phyloP scores from a whole-genome alignment of 2,113 vertebrate species.

The Perognathus longimembris region DNA sequence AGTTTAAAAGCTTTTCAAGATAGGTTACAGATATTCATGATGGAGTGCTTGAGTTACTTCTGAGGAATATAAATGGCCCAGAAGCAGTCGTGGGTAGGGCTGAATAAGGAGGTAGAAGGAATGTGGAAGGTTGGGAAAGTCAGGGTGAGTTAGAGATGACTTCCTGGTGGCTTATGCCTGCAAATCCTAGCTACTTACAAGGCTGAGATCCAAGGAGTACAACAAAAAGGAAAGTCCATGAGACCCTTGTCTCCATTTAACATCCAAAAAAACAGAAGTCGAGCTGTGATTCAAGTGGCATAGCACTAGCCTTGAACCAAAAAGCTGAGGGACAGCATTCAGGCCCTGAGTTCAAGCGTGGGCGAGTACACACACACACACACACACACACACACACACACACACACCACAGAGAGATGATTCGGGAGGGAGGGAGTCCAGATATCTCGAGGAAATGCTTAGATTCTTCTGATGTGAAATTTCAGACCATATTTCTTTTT shows the following conservation, averaged over 20 bases:
- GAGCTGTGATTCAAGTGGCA: too few relatives aligned
- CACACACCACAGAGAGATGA: background rate
- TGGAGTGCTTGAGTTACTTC: background rate
- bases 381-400: too few relatives aligned
- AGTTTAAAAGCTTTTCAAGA: background rate
- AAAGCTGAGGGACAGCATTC: too few relatives aligned
- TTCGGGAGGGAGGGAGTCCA: background rate
- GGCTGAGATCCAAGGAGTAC: too few relatives aligned
- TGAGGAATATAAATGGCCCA: too few relatives aligned
- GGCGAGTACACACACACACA: too few relatives aligned
- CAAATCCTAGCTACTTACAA: too few relatives aligned
- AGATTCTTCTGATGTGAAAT: background rate
- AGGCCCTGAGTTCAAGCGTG: too few relatives aligned
- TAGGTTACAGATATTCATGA: background rate
- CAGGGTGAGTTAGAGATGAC: background rate
- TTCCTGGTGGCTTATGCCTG: background rate
- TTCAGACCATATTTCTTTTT: background rate
- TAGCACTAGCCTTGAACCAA: too few relatives aligned
- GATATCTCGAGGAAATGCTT: background rate
- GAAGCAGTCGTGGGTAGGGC: accelerated
- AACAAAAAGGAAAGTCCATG: too few relatives aligned
- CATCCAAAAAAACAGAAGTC: too few relatives aligned
- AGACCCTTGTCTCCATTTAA: too few relatives aligned
- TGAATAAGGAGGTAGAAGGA: background rate
- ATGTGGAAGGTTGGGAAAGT: background rate